Evolutionary conservation across 2,888 invertebrate genomes (phyloP), one percentile per base, ranked within the genome.

Genomic region (Caenorhabditis sp.): DNA sequence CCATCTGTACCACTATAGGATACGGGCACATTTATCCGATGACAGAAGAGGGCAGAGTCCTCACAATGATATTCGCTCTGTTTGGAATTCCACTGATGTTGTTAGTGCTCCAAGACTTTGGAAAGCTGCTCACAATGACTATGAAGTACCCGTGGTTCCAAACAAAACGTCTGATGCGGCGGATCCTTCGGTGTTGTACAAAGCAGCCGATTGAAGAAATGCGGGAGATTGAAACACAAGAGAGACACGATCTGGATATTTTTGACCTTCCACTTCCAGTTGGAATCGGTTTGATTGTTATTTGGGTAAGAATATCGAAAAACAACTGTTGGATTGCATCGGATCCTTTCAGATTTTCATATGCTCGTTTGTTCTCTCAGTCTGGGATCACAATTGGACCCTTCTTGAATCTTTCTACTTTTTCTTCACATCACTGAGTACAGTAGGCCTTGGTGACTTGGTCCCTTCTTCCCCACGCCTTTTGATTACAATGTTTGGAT

Each of bases 361-460:
- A 15, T 98, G 98, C 61, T 83, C 88, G 2, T 79, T 85, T 28
- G 86, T 88, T 1, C 60, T 89, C 9, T 87, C 91, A 2, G 80
- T 89, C 8, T 93, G 92, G 92, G 93, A 93, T 82, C 95, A 84
- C 32, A 96, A 92, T 47, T 98, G 98, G 97, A 94, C 94, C 11
- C 95, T 96, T 92, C 95, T 97, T 88, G 95, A 96, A 80, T 95
- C 97, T 0, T 97, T 98, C 92, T 98, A 98, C 92, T 98, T 97
- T 92, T 96, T 97, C 3, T 98, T 98, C 92, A 96, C 97, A 88
- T 97, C 97, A 0, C 96, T 97, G 95, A 86, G 87, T 51, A 89
- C 89, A 1, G 83, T 89, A 9, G 89, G 89, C 9, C 77, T 89
- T 28, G 89, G 89, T 9, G 89, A 89, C 51, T 69, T 89, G 15